phyloP scores from a whole-genome alignment of 2,888 invertebrate genomes.

The Ophonus ardosiacus region DNA sequence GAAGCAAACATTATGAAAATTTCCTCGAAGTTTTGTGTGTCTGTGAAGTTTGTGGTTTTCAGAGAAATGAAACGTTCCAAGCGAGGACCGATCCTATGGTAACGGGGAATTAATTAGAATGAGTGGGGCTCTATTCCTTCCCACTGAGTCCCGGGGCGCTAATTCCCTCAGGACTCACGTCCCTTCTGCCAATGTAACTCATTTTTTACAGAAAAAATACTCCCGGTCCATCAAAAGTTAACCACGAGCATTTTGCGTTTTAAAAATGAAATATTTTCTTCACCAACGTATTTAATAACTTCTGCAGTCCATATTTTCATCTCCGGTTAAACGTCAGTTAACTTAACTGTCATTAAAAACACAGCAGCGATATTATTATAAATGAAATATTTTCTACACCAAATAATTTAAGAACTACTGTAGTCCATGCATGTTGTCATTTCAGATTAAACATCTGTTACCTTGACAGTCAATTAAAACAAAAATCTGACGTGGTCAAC shows the following conservation, averaged over 20 bases:
- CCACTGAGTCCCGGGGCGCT: slow-evolving; percentile 25
- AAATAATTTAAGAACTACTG: too few species aligned
- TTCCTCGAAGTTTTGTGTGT: not conserved
- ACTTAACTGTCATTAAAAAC: too few species aligned
- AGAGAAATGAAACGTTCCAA: slow-evolving; percentile 48
- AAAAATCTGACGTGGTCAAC: too few species aligned
- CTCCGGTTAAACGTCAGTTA: too few species aligned
- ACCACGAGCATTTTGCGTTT: not conserved
- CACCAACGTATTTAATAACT: not conserved
- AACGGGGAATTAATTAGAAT: slow-evolving; percentile 59
- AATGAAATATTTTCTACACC: too few species aligned
- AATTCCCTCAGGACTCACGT: slow-evolving; percentile 44
- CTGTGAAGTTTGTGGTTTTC: not conserved
- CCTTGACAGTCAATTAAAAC: too few species aligned
- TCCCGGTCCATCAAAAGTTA: not conserved
- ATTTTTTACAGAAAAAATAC: not conserved
- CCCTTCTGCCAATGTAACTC: slow-evolving; percentile 3
- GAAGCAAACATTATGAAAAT: too few species aligned
- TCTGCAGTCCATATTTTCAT: too few species aligned
- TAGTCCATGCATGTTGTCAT: too few species aligned
- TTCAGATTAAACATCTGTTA: too few species aligned
- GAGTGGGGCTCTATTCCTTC: slow-evolving; percentile 44
- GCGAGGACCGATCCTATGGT: slow-evolving; percentile 50
- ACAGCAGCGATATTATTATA: too few species aligned
- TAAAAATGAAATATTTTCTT: not conserved